phyloP scores from a whole-genome alignment of 2,113 vertebrate genomes.

The Tragelaphus imberbis region DNA sequence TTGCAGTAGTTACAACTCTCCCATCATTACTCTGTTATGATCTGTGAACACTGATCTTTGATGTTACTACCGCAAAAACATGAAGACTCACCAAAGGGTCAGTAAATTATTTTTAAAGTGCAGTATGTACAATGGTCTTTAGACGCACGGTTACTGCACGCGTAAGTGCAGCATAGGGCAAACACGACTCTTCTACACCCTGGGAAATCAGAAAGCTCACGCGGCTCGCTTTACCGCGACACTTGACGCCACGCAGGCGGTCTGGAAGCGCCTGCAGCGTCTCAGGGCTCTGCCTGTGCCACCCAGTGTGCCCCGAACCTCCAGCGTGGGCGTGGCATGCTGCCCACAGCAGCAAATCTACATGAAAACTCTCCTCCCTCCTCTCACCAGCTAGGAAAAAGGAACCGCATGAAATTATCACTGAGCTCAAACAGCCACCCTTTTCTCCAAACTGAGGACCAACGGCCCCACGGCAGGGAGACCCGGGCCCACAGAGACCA shows the following conservation, averaged over 20 bases:
- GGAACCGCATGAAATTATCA: not conserved
- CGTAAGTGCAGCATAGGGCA: accelerated
- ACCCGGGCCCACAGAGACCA: not conserved
- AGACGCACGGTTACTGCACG: accelerated
- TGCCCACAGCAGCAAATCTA: not conserved
- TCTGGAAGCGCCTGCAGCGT: accelerated
- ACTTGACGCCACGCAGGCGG: accelerated
- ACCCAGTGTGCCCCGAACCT: accelerated
- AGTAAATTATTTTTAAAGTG: not conserved
- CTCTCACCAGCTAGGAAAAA: not conserved
- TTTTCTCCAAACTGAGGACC: not conserved
- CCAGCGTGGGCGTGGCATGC: not conserved
- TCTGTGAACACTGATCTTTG: not conserved
- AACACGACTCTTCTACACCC: accelerated
- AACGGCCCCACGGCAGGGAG: not conserved
- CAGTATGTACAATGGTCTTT: no score
- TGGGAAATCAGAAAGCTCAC: accelerated
- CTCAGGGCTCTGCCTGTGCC: no score
- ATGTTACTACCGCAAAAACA: not conserved
- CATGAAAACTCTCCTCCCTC: not conserved
- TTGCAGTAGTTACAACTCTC: accelerated
- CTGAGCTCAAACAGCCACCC: not conserved
- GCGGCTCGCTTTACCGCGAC: accelerated
- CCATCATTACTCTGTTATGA: not conserved
- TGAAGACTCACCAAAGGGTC: no score